phyloP scores from a whole-genome alignment of 2,888 invertebrate species.

The Polydrusus tereticollis region DNA sequence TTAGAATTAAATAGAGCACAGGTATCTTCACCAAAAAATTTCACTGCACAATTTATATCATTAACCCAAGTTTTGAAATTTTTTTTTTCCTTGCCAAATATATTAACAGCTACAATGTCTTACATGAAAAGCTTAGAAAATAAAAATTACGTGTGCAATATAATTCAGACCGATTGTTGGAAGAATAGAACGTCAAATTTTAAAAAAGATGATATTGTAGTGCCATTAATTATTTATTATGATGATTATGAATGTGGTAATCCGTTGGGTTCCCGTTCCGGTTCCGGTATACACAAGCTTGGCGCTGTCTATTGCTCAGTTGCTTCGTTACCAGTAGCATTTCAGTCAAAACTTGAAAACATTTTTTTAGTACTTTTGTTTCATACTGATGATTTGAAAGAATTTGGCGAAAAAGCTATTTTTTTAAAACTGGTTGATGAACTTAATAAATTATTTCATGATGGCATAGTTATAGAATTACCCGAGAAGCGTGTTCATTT shows the following conservation, averaged over 20 bases:
- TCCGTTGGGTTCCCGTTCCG: slow-evolving; percentile 40
- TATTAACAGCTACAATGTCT: slow-evolving; percentile 24
- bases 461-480: slow-evolving; percentile 39
- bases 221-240: slow-evolving; percentile 31
- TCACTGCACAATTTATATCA: slow-evolving; percentile 34
- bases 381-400: slow-evolving; percentile 34
- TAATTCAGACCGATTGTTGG: slow-evolving; percentile 42
- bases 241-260: slow-evolving; percentile 44
- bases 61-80: slow-evolving; percentile 21
- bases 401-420: slow-evolving; percentile 40
- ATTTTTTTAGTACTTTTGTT: slow-evolving; percentile 33
- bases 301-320: slow-evolving; percentile 37
- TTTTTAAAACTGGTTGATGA: slow-evolving; percentile 45
- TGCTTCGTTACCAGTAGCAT: slow-evolving; percentile 30
- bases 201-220: slow-evolving; percentile 24
- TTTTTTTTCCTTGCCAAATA: slow-evolving; percentile 37
- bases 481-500: slow-evolving; percentile 29
- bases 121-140: slow-evolving; percentile 26
- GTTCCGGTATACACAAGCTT: slow-evolving; percentile 40
- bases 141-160: slow-evolving; percentile 29
- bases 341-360: slow-evolving; percentile 38
- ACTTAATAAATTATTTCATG: slow-evolving; percentile 32
- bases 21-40: neutral
- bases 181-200: slow-evolving; percentile 21
- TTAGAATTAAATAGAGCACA: neutral